These are phyloP conservation scores for Cebus imitator DNA, from an alignment of 2,113 vertebrate species.

Conservation along the genomic window DNA sequence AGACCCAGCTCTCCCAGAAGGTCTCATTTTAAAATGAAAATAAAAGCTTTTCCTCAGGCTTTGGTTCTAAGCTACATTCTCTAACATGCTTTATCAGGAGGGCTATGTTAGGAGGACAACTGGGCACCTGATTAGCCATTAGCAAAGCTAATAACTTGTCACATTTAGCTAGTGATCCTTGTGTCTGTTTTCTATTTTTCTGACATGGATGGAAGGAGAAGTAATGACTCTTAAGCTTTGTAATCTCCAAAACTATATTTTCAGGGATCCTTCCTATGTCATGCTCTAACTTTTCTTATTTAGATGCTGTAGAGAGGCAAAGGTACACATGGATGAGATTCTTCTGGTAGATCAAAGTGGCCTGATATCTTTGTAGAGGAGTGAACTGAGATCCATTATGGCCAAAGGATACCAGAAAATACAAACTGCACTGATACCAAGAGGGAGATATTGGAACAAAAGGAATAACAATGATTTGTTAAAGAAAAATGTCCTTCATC, in stretches of 20 bases:
- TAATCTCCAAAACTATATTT: constrained; percentile 11
- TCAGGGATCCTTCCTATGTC: not conserved
- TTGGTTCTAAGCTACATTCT: constrained; percentile 25
- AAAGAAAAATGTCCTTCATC: not conserved
- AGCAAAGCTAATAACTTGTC: constrained; percentile 43
- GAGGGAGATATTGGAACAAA: not conserved
- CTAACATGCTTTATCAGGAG: not conserved
- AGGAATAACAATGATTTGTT: not conserved
- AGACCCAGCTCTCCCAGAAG: not conserved
- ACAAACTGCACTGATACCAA: not conserved
- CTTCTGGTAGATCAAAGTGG: not conserved
- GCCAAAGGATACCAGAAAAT: not conserved
- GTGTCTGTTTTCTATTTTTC: constrained; percentile 43
- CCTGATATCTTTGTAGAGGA: not conserved
- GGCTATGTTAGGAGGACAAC: not conserved
- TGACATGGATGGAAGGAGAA: not conserved
- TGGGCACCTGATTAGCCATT: constrained; percentile 49
- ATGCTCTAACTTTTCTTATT: not conserved
- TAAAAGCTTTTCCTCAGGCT: constrained; percentile 39
- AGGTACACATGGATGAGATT: not conserved
- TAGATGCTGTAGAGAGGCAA: not conserved
- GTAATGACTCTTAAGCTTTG: not conserved
- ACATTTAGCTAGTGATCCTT: constrained; percentile 38
- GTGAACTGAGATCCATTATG: not conserved
- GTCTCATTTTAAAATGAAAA: constrained; percentile 52